Percentiles rank a stretch among this genome's conserved stretches.
Conservation (phyloP, 2,797 vertebrate species). For the Thunnus albacares region DNA sequence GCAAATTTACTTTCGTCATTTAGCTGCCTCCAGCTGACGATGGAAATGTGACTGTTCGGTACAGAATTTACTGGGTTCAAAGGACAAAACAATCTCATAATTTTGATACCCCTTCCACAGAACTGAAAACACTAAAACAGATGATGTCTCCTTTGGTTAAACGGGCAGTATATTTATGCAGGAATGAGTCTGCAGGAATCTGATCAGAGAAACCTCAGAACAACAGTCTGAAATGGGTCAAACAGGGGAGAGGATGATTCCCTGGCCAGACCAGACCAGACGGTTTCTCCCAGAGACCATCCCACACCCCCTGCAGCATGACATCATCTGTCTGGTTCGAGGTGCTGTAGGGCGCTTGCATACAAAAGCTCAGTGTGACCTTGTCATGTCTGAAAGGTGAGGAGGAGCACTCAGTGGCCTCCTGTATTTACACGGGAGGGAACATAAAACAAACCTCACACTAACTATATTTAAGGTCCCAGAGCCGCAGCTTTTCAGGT, state of each 20-base stretch:
- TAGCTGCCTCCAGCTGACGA: neutral
- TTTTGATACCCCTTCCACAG: neutral
- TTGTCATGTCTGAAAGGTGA: constrained; percentile 45
- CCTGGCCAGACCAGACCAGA: constrained; percentile 54
- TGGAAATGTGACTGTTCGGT: constrained; percentile 35
- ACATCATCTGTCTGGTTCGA: constrained; percentile 78
- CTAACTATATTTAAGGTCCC: constrained; percentile 42
- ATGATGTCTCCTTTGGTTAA: too few species aligned
- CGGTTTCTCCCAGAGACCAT: constrained; percentile 63
- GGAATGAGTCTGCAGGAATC: constrained; percentile 8
- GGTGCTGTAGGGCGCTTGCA: constrained; percentile 58
- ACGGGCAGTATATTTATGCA: constrained; percentile 8
- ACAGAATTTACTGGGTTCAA: constrained; percentile 33
- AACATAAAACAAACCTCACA: constrained; percentile 57
- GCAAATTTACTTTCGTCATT: constrained; percentile 49
- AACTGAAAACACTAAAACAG: neutral
- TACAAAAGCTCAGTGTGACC: constrained; percentile 67
- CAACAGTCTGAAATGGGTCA: constrained; percentile 52
- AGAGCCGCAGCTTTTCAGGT: constrained; percentile 20
- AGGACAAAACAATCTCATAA: neutral
- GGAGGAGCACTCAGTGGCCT: constrained; percentile 59
- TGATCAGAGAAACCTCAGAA: constrained; percentile 23
- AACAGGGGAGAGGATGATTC: constrained; percentile 67
- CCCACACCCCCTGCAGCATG: constrained; percentile 69
- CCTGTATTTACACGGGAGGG: constrained; percentile 40